phyloP scores from a whole-genome alignment of 2,888 invertebrate genomes.

The Tinea trinotella region DNA sequence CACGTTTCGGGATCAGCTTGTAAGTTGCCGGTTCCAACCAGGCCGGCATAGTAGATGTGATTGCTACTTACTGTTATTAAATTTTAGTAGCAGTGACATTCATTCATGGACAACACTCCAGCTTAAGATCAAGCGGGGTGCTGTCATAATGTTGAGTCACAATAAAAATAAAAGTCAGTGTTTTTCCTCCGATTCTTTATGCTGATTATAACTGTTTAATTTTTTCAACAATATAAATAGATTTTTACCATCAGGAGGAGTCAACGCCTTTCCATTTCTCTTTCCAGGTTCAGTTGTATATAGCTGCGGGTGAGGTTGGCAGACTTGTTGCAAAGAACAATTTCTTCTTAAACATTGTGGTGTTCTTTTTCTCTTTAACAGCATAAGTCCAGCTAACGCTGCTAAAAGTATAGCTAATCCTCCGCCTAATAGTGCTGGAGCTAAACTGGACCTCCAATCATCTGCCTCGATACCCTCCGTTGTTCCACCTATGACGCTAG shows the following conservation, averaged over 20 bases:
- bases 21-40: no score
- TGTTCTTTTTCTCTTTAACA: conserved; percentile 21
- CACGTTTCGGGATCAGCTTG: no score
- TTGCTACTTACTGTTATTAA: no score
- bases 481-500: conserved; percentile 25
- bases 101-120: no score
- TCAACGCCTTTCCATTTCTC: conserved; percentile 37
- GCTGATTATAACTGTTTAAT: no score
- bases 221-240: no score
- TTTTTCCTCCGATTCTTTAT: no score
- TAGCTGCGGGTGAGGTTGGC: conserved; percentile 32
- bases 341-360: conserved; percentile 13
- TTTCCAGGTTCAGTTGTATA: conserved; percentile 42
- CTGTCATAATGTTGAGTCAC: no score
- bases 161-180: no score
- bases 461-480: conserved; percentile 27
- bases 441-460: conserved; percentile 26
- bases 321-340: conserved; percentile 24
- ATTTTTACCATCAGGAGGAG: conserved; percentile 32
- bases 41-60: no score
- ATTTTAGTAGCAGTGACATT: no score
- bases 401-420: conserved; percentile 33
- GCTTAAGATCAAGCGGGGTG: no score
- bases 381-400: conserved; percentile 27
- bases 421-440: conserved; percentile 33